Conservation (phyloP, 2,797 vertebrate species). For the Sebastolobus alascanus region DNA sequence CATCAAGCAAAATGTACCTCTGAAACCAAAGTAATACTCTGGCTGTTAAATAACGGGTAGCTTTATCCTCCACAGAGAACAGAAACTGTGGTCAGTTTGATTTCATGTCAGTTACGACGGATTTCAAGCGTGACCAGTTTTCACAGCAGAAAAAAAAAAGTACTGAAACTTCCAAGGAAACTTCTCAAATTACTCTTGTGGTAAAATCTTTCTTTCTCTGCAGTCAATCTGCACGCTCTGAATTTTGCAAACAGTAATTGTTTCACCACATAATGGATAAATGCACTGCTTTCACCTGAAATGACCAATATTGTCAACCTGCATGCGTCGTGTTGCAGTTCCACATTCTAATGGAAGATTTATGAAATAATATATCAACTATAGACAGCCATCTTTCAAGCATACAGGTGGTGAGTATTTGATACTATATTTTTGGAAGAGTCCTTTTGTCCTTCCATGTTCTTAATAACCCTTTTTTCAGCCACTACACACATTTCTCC, state of each 20-base stretch:
- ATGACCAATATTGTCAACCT: neutral
- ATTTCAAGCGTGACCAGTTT: neutral
- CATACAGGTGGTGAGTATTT: neutral
- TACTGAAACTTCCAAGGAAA: constrained; percentile 22
- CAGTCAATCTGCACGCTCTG: no score
- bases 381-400: neutral
- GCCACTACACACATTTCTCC: neutral
- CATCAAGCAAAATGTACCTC: neutral
- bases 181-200: neutral
- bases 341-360: neutral
- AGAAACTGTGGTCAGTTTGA: constrained; percentile 18
- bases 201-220: neutral
- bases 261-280: neutral
- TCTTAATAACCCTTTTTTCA: neutral
- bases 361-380: neutral
- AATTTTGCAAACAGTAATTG: neutral
- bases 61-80: neutral
- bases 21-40: neutral
- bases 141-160: neutral
- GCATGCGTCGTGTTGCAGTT: neutral
- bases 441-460: neutral
- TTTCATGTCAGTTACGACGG: neutral
- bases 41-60: neutral
- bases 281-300: neutral
- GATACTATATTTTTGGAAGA: neutral